Conservation (phyloP, 2,797 vertebrate genomes). For the Arnoldichthys spilopterus region DNA sequence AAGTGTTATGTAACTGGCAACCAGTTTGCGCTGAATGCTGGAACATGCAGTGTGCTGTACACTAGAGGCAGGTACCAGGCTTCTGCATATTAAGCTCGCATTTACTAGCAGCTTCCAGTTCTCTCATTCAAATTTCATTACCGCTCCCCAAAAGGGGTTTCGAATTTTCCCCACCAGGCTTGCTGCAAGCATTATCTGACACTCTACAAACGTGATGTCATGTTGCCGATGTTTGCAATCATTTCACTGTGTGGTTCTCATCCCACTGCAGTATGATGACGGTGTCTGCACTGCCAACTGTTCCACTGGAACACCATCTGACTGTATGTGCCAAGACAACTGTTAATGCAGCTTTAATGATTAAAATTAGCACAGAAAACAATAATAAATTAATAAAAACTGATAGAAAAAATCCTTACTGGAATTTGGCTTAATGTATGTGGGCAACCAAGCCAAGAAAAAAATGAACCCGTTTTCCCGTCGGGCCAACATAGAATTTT, state of each 20-base stretch:
- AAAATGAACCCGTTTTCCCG: no score
- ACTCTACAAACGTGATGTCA: conserved; percentile 18
- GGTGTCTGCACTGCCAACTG: background rate
- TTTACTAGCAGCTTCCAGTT: conserved; percentile 28
- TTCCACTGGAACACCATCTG: background rate
- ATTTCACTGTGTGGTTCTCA: background rate
- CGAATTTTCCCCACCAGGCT: conserved; percentile 8
- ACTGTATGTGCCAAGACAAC: background rate
- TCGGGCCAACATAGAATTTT: no score
- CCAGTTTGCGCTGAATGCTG: conserved; percentile 11
- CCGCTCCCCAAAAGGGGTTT: conserved; percentile 29
- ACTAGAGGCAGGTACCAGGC: conserved; percentile 2
- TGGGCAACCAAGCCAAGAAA: no score
- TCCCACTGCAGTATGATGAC: background rate
- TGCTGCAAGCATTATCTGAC: conserved; percentile 12
- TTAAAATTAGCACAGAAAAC: no score
- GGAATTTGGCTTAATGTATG: background rate
- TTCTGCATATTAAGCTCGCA: conserved; percentile 14
- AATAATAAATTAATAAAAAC: background rate
- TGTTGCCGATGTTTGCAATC: conserved; percentile 11
- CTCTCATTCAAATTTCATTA: conserved; percentile 41
- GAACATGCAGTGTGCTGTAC: background rate
- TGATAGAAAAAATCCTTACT: background rate
- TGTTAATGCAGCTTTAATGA: background rate
- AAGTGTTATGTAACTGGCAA: conserved; percentile 29